Evolutionary conservation across 1,140 invertebrate genomes (phyloP).

Genomic region (Lordiphosa clarofinis): DNA sequence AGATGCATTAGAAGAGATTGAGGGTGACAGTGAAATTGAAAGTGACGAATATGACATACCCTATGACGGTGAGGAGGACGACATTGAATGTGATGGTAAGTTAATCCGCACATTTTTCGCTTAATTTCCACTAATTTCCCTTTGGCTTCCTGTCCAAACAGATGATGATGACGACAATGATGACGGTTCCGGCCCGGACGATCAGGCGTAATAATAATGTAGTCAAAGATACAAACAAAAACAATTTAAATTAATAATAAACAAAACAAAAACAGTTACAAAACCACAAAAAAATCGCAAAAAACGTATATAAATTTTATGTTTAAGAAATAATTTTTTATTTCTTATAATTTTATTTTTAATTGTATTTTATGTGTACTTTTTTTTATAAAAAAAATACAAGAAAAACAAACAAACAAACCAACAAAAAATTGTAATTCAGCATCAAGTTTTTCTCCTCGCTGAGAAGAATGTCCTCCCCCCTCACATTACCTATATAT

Average conservation of each 20-base stretch:
- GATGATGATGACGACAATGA: constrained; percentile 79
- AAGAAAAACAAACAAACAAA: constrained; percentile 34
- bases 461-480: constrained; percentile 54
- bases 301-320: constrained; percentile 75
- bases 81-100: constrained; percentile 77
- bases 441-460: constrained; percentile 14
- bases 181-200: constrained; percentile 77
- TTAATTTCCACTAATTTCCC: constrained; percentile 1
- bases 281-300: constrained; percentile 76
- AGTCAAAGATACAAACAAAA: constrained; percentile 75
- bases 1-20: constrained; percentile 69
- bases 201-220: constrained; percentile 80
- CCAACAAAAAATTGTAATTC: constrained; percentile 50
- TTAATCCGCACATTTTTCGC: background rate
- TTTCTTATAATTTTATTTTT: constrained; percentile 75
- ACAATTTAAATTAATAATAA: constrained; percentile 78
- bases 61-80: constrained; percentile 78
- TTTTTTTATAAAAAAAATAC: constrained; percentile 77
- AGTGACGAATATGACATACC: constrained; percentile 79
- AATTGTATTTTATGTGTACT: constrained; percentile 79
- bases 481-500: constrained; percentile 39
- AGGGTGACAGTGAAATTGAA: constrained; percentile 78
- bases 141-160: constrained; percentile 9
- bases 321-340: constrained; percentile 79
- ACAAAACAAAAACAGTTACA: constrained; percentile 53